Percentiles rank a stretch among this genome's conserved stretches.
Conservation (phyloP, 23 tunicate genomes). For the Trididemnum clinides region DNA sequence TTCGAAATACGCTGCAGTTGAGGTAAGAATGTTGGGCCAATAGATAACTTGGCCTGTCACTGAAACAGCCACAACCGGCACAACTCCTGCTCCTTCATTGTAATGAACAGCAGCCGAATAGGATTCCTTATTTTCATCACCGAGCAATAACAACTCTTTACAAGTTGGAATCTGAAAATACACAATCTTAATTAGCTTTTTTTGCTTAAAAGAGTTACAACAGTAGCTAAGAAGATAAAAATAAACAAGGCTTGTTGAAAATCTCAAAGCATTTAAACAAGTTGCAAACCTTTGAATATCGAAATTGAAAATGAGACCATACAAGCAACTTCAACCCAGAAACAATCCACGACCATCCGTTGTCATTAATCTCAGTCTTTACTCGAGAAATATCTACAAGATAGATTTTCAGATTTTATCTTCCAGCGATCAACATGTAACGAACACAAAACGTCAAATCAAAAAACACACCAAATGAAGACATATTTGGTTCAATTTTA, state of each 20-base stretch:
- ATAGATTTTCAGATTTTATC: background rate
- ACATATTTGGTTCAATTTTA: no score
- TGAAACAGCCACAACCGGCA: slow-evolving; percentile 52
- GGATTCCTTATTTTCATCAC: background rate
- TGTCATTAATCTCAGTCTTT: slow-evolving; percentile 38
- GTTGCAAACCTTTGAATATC: slow-evolving; percentile 33
- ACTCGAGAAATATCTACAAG: slow-evolving; percentile 33
- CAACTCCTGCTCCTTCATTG: slow-evolving; percentile 13
- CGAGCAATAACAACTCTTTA: slow-evolving; percentile 55
- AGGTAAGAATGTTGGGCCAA: slow-evolving; percentile 68
- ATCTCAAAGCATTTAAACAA: background rate
- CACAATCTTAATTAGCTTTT: background rate
- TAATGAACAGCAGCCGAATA: slow-evolving; percentile 31
- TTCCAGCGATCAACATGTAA: no score
- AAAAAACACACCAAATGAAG: no score
- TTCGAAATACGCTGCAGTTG: slow-evolving; percentile 34
- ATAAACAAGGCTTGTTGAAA: background rate
- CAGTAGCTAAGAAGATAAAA: background rate
- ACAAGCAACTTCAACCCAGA: slow-evolving; percentile 46
- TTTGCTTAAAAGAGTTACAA: background rate
- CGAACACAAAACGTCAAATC: no score
- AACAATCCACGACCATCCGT: slow-evolving; percentile 86
- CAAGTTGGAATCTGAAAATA: slow-evolving; percentile 56
- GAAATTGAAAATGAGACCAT: slow-evolving; percentile 51
- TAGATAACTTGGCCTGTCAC: slow-evolving; percentile 25